A percentile compares a stretch with the other conserved stretches of the same genome.
Conservation (phyloP, 2,797 vertebrate genomes). For the Pyrrhura leucotis region DNA sequence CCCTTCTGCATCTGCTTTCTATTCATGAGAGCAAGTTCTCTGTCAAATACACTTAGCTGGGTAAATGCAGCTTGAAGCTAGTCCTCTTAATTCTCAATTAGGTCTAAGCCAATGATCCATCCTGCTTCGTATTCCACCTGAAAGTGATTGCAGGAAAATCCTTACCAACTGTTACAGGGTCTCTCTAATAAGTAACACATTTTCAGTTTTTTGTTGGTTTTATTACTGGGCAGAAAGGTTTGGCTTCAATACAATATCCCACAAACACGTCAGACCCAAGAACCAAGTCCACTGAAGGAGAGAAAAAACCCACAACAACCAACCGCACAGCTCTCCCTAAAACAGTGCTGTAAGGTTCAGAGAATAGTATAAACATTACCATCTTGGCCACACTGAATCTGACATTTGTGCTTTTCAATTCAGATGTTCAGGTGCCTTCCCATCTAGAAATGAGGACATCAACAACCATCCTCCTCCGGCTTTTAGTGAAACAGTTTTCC, state of each 20-base stretch:
- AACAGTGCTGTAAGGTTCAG: neutral
- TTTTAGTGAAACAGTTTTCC: neutral
- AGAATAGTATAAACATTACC: neutral
- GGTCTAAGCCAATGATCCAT: neutral
- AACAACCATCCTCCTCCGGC: neutral
- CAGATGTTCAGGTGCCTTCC: neutral
- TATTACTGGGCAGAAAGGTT: neutral
- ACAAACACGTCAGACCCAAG: neutral
- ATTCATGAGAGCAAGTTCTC: rapidly evolving
- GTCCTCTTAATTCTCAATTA: neutral
- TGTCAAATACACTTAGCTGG: neutral
- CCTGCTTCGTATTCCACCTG: neutral
- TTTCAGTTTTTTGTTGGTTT: neutral
- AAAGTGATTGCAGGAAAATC: neutral
- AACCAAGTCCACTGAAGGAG: neutral
- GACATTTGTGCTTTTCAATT: neutral
- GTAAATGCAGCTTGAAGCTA: neutral
- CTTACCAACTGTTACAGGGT: neutral
- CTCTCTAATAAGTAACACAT: neutral
- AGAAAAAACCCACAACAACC: rapidly evolving
- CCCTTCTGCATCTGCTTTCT: neutral
- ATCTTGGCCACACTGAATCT: neutral
- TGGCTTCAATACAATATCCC: neutral
- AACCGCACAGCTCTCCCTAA: neutral
- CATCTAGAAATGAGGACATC: neutral